Base-by-base conservation (phyloP, 2,797 vertebrate species). In the Thripadectes ignobilis region DNA sequence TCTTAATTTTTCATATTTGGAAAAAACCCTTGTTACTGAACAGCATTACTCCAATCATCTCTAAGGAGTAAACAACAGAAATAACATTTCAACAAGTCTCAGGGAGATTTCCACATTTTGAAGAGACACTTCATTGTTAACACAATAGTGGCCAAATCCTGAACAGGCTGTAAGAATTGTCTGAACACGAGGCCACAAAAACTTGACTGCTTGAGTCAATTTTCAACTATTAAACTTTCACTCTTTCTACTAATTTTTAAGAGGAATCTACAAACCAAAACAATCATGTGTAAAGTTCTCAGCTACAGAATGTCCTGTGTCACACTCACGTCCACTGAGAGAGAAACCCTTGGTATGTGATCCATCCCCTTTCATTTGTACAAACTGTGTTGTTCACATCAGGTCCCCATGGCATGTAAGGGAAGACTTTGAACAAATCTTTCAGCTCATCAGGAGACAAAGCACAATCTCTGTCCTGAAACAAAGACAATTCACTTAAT, bases 341-440 rank as follows among this genome's bases (percentile, higher is more conserved):
- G 80, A 99, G 98, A 97, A 99, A 99, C 57, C 99, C 99, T 91
- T 99, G 99, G 98, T 99, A 99, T 12, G 99, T 99, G 97, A 99
- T 99, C 99, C 99, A 99, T 17, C 99, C 99, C 96, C 98, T 98
- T 51, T 99, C 99, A 29, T 99, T 99, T 41, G 99, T 99, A 95
- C 98, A 99, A 51, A 99, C 99, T 1, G 99, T 99, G 97, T 99
- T 99, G 98, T 99, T 99, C 94, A 99, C 99, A 86, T 99, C 99
- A 49, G 99, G 99, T 15, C 99, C 99, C 99, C 99, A 99, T 1
- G 99, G 99, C 98, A 99, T 99, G 85, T 99, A 99, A 96, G 99
- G 99, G 94, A 99, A 99, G 92, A 99, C 99, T 98, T 99, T 99
- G 97, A 99, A 99, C 90, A 99, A 97, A 97, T 99, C 99, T 95